Conservation (phyloP, 2,113 vertebrate species). For the Motacilla tschutschensis region DNA sequence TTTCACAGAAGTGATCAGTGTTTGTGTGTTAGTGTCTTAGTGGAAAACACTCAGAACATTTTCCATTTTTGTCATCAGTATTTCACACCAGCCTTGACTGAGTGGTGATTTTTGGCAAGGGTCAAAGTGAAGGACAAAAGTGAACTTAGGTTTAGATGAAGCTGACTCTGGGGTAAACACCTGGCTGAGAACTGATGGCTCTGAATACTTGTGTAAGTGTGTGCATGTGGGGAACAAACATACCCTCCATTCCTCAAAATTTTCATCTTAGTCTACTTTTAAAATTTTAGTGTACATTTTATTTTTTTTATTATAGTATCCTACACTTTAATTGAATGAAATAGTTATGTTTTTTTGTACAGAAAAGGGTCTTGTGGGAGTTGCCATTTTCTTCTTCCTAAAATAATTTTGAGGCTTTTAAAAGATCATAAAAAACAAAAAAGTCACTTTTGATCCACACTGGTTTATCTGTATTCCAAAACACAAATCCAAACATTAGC, state of each 20-base stretch:
- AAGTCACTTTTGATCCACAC: background rate
- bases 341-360: background rate
- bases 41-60: background rate
- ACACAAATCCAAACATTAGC: background rate
- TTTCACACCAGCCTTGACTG: background rate
- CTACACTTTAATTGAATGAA: background rate
- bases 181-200: background rate
- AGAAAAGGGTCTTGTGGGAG: background rate
- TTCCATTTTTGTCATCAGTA: background rate
- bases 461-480: background rate
- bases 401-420: background rate
- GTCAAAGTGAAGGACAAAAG: background rate
- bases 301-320: background rate
- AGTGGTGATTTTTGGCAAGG: background rate
- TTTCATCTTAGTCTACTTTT: background rate
- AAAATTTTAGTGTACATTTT: background rate
- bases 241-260: background rate
- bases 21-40: background rate
- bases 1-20: background rate
- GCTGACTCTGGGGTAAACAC: background rate
- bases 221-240: rapidly evolving
- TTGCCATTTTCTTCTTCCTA: background rate
- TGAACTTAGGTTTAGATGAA: background rate
- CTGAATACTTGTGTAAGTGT: background rate
- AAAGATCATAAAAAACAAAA: background rate